Evolutionary conservation across 2,113 vertebrate species (phyloP).

Genomic region (Cephalopterus ornatus): DNA sequence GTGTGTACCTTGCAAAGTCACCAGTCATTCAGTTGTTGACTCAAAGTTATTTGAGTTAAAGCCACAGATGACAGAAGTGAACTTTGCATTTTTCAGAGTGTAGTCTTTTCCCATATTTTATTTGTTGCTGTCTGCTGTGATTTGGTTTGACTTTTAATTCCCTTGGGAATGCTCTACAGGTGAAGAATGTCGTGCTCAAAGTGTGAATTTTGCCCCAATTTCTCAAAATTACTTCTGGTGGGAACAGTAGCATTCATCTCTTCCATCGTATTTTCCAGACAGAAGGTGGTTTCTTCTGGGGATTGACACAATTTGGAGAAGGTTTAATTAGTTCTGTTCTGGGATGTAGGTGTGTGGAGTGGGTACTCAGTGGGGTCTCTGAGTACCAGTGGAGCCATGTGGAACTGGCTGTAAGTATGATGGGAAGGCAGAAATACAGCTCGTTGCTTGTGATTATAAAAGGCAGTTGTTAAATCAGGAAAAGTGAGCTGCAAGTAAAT

Average conservation of each 20-base stretch:
- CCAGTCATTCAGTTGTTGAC: slow-evolving; percentile 7
- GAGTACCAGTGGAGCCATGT: neutral
- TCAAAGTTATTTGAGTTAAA: neutral
- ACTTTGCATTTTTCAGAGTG: neutral
- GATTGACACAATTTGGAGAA: fast-evolving
- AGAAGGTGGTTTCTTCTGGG: neutral
- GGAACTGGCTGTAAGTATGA: neutral
- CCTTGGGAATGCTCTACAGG: neutral
- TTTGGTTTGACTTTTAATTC: neutral
- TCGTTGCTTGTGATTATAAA: neutral
- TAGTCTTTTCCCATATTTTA: neutral
- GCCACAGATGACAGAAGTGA: slow-evolving; percentile 3
- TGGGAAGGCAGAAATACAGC: neutral
- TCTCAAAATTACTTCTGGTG: neutral
- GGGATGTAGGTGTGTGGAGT: neutral
- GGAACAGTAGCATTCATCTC: neutral
- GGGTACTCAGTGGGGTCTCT: neutral
- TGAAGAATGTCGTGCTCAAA: neutral
- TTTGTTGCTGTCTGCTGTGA: neutral
- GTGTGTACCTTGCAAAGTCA: neutral
- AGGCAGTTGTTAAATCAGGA: neutral
- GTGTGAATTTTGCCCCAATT: neutral
- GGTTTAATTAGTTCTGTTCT: neutral
- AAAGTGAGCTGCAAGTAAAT: neutral
- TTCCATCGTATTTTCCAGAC: neutral